phyloP scores from a whole-genome alignment of 2,888 invertebrate genomes.

The Limnephilus rhombicus region DNA sequence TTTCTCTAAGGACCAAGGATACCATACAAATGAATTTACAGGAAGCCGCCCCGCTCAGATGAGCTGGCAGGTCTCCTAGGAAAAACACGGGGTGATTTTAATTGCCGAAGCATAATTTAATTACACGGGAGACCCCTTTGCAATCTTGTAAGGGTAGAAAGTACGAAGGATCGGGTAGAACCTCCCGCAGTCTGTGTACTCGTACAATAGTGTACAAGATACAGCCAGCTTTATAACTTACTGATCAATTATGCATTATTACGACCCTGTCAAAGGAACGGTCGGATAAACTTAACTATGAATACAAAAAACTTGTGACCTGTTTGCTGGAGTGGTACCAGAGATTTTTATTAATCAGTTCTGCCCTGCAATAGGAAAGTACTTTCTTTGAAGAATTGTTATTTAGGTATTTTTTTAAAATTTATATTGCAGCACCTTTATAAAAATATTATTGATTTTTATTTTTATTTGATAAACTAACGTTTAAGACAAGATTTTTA shows the following conservation, averaged over 20 bases:
- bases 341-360: too few species aligned
- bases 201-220: background rate
- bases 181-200: background rate
- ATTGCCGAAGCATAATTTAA: slow-evolving; percentile 58
- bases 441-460: too few species aligned
- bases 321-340: too few species aligned
- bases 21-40: slow-evolving; percentile 37
- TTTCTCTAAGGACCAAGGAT: slow-evolving; percentile 33
- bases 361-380: too few species aligned
- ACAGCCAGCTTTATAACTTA: background rate
- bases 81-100: slow-evolving; percentile 58
- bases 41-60: background rate
- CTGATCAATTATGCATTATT: background rate
- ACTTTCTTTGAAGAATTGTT: too few species aligned
- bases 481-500: too few species aligned
- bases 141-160: slow-evolving; percentile 23
- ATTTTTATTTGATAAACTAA: too few species aligned
- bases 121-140: slow-evolving; percentile 41
- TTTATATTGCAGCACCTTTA: too few species aligned
- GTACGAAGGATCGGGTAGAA: background rate
- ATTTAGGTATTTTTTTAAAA: too few species aligned
- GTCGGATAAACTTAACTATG: too few species aligned
- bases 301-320: too few species aligned
- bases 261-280: too few species aligned
- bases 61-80: slow-evolving; percentile 41